These are phyloP conservation scores for Silurus meridionalis DNA, from an alignment of 2,113 vertebrate genomes.

Conservation along the genomic window DNA sequence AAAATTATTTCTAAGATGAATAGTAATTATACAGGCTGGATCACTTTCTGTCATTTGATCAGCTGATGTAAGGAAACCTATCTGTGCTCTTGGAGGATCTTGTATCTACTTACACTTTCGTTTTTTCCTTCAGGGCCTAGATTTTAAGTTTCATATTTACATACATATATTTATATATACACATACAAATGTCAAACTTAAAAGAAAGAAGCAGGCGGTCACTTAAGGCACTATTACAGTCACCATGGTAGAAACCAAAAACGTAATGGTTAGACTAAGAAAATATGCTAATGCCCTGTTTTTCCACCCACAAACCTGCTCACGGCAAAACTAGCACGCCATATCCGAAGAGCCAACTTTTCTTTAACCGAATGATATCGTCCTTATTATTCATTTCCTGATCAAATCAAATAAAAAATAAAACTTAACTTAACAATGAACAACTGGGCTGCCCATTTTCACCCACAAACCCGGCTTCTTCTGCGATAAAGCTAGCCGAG, in stretches of 20 bases:
- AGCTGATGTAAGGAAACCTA: background rate
- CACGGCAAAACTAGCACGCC: background rate
- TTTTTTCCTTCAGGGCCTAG: constrained; percentile 38
- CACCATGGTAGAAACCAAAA: background rate
- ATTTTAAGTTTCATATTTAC: too few relatives aligned
- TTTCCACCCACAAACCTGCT: background rate
- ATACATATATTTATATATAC: background rate
- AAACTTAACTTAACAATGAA: background rate
- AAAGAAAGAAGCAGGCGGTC: background rate
- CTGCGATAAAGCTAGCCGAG: background rate
- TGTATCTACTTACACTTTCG: constrained; percentile 41
- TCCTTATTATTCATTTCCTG: background rate
- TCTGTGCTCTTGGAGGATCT: constrained; percentile 4
- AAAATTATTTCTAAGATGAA: too few relatives aligned
- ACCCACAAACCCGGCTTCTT: background rate
- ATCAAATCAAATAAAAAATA: background rate
- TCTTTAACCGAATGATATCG: background rate
- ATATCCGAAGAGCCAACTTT: background rate
- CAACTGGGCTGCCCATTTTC: background rate
- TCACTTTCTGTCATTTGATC: background rate
- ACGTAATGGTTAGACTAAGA: background rate
- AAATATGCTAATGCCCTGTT: background rate
- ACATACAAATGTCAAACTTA: background rate
- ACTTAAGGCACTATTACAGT: too few relatives aligned
- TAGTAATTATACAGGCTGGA: background rate